Evolutionary conservation across 2,797 vertebrate genomes (phyloP).

Genomic region (Chaunax sp.): DNA sequence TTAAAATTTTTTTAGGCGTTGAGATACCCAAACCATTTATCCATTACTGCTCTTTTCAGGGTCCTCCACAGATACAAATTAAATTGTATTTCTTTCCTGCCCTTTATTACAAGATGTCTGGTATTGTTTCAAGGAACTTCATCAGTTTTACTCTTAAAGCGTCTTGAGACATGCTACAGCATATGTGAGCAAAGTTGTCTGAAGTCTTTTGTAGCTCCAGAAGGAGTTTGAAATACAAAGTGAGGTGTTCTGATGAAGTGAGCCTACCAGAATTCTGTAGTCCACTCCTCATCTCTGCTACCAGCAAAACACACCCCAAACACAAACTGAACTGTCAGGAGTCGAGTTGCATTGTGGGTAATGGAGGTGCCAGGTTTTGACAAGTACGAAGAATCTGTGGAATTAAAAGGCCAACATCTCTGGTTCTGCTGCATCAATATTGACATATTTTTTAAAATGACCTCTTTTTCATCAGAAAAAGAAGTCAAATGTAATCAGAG

Average conservation of each 20-base stretch:
- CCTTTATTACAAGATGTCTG: not conserved
- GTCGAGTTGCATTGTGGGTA: conserved; percentile 5
- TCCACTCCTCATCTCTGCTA: too few relatives aligned
- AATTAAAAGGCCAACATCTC: not conserved
- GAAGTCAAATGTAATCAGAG: too few relatives aligned
- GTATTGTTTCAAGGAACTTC: not conserved
- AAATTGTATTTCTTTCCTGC: conserved; percentile 1
- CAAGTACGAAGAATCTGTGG: not conserved
- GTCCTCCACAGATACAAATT: not conserved
- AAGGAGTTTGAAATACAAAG: too few relatives aligned
- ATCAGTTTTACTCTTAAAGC: not conserved
- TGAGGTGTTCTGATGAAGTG: not conserved
- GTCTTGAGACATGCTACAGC: not conserved
- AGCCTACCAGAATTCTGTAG: not conserved
- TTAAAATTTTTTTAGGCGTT: not conserved
- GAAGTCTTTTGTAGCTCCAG: not conserved
- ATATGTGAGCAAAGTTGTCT: not conserved
- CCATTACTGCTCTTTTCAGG: not conserved
- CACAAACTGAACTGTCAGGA: not conserved
- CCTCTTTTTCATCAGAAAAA: too few relatives aligned
- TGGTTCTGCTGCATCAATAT: not conserved
- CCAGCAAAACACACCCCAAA: not conserved
- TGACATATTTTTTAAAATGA: too few relatives aligned
- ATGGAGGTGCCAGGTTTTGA: not conserved
- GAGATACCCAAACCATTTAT: not conserved